Evolutionary conservation across 2,888 invertebrate genomes (phyloP), one percentile per base, ranked within the genome.

Genomic region (Caenorhabditis imperialis): DNA sequence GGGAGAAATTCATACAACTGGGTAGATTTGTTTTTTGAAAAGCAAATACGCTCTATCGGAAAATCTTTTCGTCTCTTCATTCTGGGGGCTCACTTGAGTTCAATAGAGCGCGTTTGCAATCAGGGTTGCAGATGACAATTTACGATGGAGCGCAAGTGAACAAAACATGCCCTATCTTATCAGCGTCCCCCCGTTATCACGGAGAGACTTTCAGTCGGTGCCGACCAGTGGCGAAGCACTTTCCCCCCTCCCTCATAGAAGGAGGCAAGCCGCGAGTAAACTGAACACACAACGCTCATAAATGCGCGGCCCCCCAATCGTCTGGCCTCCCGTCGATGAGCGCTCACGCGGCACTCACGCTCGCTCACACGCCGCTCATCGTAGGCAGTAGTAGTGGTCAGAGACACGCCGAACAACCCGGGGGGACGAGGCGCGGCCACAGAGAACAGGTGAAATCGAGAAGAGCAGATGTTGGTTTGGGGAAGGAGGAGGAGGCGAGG

Each of bases 361-460:
- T 20, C 48, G 25, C 22, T n/a, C 47, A n/a, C 45, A 16, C 47
- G 33, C 61, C 22, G 23, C 25, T 30, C 40, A 51, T 37, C 45
- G n/a, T 25, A 23, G 12, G 35, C 45, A 45, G 62, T 44, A 45
- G 63, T 47, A 63, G 54, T 55, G 48, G 65, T 61, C 61, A 55
- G 65, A 55, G 44, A 33, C 55, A 55, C 54, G 54, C 54, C 55
- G 57, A n/a, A n/a, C n/a, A n/a, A n/a, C n/a, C n/a, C n/a, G n/a
- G n/a, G n/a, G n/a, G n/a, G n/a, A n/a, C n/a, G n/a, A n/a, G n/a
- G n/a, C n/a, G n/a, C n/a, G n/a, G n/a, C n/a, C n/a, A 50, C 55
- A 65, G 55, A 69, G 69, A 69, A 69, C 69, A 69, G 69, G 69
- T 69, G 69, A 69, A 69, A 69, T 69, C 18, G 69, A 69, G 69